Evolutionary conservation across 2,888 invertebrate genomes (phyloP).

Genomic region (Tribolium freemani): DNA sequence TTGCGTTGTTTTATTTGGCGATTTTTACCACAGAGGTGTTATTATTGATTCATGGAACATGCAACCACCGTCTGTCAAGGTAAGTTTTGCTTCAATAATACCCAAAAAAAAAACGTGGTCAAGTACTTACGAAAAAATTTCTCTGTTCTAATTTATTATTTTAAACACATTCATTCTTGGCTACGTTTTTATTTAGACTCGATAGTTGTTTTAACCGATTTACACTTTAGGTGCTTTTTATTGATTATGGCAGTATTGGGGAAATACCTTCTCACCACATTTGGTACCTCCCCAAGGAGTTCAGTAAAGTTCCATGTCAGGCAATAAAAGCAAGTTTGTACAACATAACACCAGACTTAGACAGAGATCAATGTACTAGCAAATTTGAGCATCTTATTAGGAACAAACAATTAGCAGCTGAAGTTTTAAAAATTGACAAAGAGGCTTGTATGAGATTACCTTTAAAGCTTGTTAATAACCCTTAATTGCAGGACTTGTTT

Average conservation of each 20-base stretch:
- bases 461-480: not conserved
- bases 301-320: slow-evolving; percentile 10
- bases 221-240: slow-evolving; percentile 6
- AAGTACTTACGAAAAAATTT: no score
- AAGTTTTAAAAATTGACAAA: slow-evolving; percentile 2
- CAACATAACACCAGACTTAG: not conserved
- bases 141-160: no score
- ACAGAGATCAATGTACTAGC: not conserved
- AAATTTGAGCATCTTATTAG: not conserved
- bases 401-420: not conserved
- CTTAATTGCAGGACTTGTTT: not conserved
- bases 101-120: no score
- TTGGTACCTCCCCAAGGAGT: slow-evolving; percentile 17
- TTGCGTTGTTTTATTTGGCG: not conserved
- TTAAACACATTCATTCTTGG: no score
- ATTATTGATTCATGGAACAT: not conserved
- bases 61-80: not conserved
- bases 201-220: no score
- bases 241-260: slow-evolving; percentile 17
- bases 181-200: not conserved
- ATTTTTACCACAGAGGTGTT: slow-evolving; percentile 10
- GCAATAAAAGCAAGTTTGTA: slow-evolving; percentile 7
- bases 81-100: no score
- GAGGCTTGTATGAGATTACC: not conserved
- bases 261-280: not conserved